A percentile compares a stretch with the other conserved stretches of the same genome.
Conservation (phyloP, 2,888 invertebrate genomes). For the Eumerus sabulonum region DNA sequence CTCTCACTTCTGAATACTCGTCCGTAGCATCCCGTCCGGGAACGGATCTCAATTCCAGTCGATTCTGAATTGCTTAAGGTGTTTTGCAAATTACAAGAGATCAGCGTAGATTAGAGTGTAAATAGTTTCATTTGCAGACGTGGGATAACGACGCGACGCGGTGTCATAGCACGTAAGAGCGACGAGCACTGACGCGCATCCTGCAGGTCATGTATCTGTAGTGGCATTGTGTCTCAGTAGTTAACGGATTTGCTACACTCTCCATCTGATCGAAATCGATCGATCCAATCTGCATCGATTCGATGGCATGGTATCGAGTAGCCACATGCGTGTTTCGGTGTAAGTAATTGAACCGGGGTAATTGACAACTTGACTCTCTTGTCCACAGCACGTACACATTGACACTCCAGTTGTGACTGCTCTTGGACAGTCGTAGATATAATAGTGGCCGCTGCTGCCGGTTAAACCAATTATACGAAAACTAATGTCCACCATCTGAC, state of each 20-base stretch:
- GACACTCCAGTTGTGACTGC: neutral
- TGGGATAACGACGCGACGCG: constrained; percentile 31
- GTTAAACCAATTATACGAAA: constrained; percentile 60
- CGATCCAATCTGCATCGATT: constrained; percentile 28
- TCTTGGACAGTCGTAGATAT: too few species aligned
- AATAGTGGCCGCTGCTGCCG: constrained; percentile 35
- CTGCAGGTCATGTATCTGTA: constrained; percentile 9
- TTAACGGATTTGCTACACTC: constrained; percentile 45
- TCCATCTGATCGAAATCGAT: constrained; percentile 41
- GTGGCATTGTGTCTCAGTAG: constrained; percentile 26
- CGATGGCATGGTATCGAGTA: constrained; percentile 16
- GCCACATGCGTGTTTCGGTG: neutral
- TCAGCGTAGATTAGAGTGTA: constrained; percentile 64
- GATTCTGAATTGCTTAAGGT: constrained; percentile 54
- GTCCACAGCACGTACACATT: constrained; percentile 26
- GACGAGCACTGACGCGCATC: constrained; percentile 8
- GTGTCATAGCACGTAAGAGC: constrained; percentile 50
- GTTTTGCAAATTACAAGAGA: constrained; percentile 66
- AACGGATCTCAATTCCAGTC: neutral
- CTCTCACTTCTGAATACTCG: constrained; percentile 36
- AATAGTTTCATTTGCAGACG: constrained; percentile 52
- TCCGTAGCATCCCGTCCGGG: constrained; percentile 28
- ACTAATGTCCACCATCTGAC: constrained; percentile 64
- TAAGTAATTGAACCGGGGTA: constrained; percentile 52
- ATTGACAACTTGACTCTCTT: constrained; percentile 62